Evolutionary conservation across 2,888 invertebrate genomes (phyloP).

Genomic region (Lampropteryx suffumata): DNA sequence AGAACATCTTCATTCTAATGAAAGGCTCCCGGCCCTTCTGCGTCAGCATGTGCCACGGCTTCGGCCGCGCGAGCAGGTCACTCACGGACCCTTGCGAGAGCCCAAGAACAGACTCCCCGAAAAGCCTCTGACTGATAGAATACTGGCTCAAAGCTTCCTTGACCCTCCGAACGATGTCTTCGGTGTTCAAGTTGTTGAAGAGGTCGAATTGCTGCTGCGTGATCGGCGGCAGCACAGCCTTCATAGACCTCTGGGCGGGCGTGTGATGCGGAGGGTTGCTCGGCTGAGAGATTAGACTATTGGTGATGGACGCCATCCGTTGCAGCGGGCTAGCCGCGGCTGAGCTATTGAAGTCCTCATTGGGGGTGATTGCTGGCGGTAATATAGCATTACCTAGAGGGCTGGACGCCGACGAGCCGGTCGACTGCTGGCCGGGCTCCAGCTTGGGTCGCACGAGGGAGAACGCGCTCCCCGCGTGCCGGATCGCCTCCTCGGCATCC

Average conservation of each 20-base stretch:
- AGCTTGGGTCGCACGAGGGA: constrained; percentile 93
- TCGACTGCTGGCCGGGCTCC: constrained; percentile 89
- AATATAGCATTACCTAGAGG: constrained; percentile 93
- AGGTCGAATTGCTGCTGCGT: constrained; percentile 99
- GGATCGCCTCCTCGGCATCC: constrained; percentile 86
- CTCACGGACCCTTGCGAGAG: constrained; percentile 98
- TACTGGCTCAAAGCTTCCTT: constrained; percentile 97
- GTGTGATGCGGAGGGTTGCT: constrained; percentile 93
- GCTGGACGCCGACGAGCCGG: constrained; percentile 91
- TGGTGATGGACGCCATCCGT: constrained; percentile 98
- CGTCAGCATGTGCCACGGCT: constrained; percentile 99
- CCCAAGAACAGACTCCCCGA: constrained; percentile 99
- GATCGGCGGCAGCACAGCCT: constrained; percentile 98
- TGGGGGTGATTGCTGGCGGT: constrained; percentile 91
- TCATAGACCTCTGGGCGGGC: constrained; percentile 93
- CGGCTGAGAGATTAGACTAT: constrained; percentile 96
- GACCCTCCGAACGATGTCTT: constrained; percentile 98
- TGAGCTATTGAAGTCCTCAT: constrained; percentile 90
- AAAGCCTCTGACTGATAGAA: constrained; percentile 98
- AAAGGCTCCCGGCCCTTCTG: constrained; percentile 98
- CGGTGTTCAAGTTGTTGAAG: constrained; percentile 98
- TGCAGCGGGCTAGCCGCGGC: constrained; percentile 97
- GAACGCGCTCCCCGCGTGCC: constrained; percentile 92
- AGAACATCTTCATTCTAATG: constrained; percentile 98
- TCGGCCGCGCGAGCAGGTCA: constrained; percentile 97